Base-by-base conservation (phyloP, 1,140 invertebrate species). In the Euura saliciscinereae region DNA sequence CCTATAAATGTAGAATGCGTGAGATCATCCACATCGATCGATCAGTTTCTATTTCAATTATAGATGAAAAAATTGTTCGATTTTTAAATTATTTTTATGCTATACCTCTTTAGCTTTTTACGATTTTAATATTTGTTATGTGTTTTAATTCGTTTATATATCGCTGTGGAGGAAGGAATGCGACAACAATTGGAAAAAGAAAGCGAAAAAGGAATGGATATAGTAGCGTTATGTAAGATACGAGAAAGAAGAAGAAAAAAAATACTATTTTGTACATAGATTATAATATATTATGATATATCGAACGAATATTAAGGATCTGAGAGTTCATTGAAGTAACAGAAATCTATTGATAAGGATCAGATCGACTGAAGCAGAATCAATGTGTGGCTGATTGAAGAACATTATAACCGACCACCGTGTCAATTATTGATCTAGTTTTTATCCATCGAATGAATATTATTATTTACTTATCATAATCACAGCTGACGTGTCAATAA, bases 211-310 rank as follows among this genome's bases (percentile, higher is more conserved):
- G 28, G 28, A 28, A 28, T 28, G 28, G 28, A 28, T 28, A 28
- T 28, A 28, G 28, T 28, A 28, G 28, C 28, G 28, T 28, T 28
- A 28, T 28, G 28, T 28, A 28, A 28, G 28, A 28, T 28, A 28
- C 28, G 28, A 28, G 28, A 28, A 28, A 28, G 28, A 28, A 28
- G 28, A 59, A 59, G 8, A 59, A 59, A 6, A n/a, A 59, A 8
- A n/a, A 2, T 11, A 59, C 51, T 59, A 59, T 59, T 59, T 59
- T 59, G 51, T 59, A 59, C 51, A 59, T 59, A 59, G 51, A 59
- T 59, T 28, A 59, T 59, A 59, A n/a, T 11, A 6, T 8, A 8
- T n/a, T 59, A 59, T 59, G 13, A 59, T 59, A 59, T 28, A 28
- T 28, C 28, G 28, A 28, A 28, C 5, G 6, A 59, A 59, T 59